Base-by-base conservation (phyloP, 2,888 invertebrate species). In the Lycophotia porphyrea region DNA sequence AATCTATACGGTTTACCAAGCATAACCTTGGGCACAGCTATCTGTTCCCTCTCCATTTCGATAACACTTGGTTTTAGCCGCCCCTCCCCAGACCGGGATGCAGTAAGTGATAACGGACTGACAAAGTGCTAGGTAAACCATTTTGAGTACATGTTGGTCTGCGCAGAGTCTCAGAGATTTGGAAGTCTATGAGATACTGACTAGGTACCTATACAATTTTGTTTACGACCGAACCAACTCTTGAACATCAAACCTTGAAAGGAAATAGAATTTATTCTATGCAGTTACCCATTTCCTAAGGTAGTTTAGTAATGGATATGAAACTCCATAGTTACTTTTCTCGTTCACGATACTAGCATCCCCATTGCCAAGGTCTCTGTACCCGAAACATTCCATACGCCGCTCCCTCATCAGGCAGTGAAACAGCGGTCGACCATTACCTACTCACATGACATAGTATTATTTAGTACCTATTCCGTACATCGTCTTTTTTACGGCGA, bases 401-500 rank as follows among this genome's bases (percentile, higher is more conserved):
- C 34, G 27, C 27, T 27, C 58, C 63, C 55, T 61, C 71, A 74
- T 66, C 39, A 39, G 39, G 8, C 68, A 74, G 61, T 21, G 9
- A 63, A n/a, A n/a, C 71, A 81, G 58, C 34, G 7, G 18, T 36
- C 55, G n/a, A 34, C 65, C 64, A 27, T 64, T 3, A 8, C 55
- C 31, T n/a, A 34, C 58, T 47, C 71, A 71, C 63, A 42, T 52
- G 82, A 60, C 58, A 73, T 70, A 55, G 31, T 81, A 77, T 85
- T 85, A 76, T 84, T 81, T 84, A 77, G 72, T 77, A 66, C 68
- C 75, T 71, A 71, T 80, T 71, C 68, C 65, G 49, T 61, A 69
- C 68, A 72, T 80, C 76, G 66, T 76, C 81, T 75, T 84, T 81
- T 84, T 84, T 84, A 83, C 74, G 69, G 31, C 64, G 34, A n/a